Base-by-base conservation (phyloP, 2,888 invertebrate species). In the Molorchus minor region DNA sequence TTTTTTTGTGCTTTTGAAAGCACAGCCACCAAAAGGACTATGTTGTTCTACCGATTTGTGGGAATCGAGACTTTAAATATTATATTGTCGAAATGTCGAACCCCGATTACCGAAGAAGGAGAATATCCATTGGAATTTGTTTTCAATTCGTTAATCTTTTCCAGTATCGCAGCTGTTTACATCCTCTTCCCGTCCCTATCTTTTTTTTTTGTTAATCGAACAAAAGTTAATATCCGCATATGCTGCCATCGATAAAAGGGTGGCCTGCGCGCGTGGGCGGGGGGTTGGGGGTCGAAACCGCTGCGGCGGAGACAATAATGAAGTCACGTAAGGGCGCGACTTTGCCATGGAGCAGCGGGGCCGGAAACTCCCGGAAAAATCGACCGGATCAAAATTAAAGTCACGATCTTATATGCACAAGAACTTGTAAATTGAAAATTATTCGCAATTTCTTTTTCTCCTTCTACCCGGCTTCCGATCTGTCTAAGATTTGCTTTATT, bases 361-460 rank as follows among this genome's bases (percentile, higher is more conserved):
- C 21, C 12, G 21, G 15, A 15, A 49, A 52, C 41, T 40, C 17
- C 29, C 21, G 38, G 13, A 16, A 29, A 47, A 25, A 33, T 17
- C 1, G 19, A 43, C 38, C 33, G 30, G 40, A 67, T 67, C 60
- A 54, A 59, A 64, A 67, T 67, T 64, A 64, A 58, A 64, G 67
- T 67, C 67, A 67, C 67, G 67, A 56, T 57, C 56, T 56, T 56
- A 55, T 64, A 67, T 67, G 64, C 62, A 64, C 58, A 61, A 52
- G 62, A 62, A 66, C 53, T 64, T 55, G 46, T 19, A 62, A 64
- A 67, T 67, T 67, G 67, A 67, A 67, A 67, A 67, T 67, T 67
- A 58, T 62, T 64, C 62, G 60, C 62, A 58, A 64, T 64, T 65
- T 56, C 59, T 58, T 57, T 58, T 52, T 54, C 21, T 12, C 16